phyloP scores from a whole-genome alignment of 2,113 vertebrate genomes.

The Dipodomys ordii region DNA sequence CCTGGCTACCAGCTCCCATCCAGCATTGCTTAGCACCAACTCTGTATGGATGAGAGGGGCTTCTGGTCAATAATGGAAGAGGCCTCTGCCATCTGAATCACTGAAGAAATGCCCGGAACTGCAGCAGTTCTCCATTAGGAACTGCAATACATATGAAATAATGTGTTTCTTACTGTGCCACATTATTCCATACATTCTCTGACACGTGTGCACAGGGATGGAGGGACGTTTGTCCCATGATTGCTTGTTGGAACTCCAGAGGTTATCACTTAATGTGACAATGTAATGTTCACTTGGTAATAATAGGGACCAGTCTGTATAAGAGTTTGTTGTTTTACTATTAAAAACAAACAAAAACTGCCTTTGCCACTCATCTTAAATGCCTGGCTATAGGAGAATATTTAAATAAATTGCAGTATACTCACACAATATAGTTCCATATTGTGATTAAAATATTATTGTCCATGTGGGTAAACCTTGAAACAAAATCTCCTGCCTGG shows the following conservation, averaged over 20 bases:
- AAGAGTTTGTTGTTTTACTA: not conserved
- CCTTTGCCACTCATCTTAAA: not conserved
- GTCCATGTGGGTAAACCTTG: not conserved
- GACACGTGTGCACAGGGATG: too few species aligned
- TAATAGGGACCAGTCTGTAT: not conserved
- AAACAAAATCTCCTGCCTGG: slow-evolving; percentile 7
- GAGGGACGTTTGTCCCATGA: not conserved
- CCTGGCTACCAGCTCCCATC: too few species aligned
- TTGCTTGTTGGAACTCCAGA: not conserved
- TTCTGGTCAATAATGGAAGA: too few species aligned
- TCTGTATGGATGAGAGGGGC: too few species aligned
- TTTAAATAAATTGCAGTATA: not conserved
- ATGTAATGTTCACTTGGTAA: not conserved
- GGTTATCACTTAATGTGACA: not conserved
- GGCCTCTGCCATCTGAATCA: too few species aligned
- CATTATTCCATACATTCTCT: too few species aligned
- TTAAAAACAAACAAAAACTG: not conserved
- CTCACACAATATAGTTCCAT: not conserved
- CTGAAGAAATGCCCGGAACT: too few species aligned
- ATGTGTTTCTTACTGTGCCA: not conserved
- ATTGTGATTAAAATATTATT: not conserved
- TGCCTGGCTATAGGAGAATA: not conserved
- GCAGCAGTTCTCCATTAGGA: not conserved
- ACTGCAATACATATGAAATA: not conserved
- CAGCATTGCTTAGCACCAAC: too few species aligned